phyloP scores from a whole-genome alignment of 2,113 vertebrate species.

The Hemichromis elongatus region DNA sequence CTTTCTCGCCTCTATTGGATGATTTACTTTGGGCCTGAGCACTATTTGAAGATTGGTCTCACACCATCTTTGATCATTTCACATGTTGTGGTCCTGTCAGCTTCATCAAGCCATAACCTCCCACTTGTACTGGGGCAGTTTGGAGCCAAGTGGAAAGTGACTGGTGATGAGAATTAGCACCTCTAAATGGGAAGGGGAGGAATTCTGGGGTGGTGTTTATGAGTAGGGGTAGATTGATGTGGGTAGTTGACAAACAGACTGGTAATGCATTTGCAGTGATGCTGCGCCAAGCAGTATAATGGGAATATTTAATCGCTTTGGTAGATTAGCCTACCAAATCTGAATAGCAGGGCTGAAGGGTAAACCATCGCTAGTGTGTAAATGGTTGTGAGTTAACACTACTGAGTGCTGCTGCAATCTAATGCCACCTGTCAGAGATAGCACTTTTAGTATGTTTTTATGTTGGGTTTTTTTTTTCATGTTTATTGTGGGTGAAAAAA shows the following conservation, averaged over 20 bases:
- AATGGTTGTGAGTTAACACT: fast-evolving
- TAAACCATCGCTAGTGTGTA: not conserved
- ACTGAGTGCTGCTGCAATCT: not conserved
- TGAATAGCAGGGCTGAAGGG: fast-evolving
- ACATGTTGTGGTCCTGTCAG: not conserved
- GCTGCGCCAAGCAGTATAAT: not conserved
- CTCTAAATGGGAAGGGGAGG: not conserved
- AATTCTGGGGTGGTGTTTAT: not conserved
- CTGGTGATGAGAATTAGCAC: not conserved
- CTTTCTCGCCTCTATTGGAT: not conserved
- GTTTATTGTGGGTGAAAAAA: not conserved
- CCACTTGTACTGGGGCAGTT: fast-evolving
- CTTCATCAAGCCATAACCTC: not conserved
- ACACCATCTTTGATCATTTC: fast-evolving
- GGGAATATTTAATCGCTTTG: fast-evolving
- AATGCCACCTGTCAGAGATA: not conserved
- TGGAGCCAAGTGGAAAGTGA: not conserved
- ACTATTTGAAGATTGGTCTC: not conserved
- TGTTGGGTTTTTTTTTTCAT: not conserved
- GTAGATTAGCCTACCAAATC: not conserved
- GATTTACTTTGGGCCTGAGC: not conserved
- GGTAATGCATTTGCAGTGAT: not conserved
- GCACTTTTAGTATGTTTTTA: not conserved
- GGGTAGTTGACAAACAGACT: not conserved
- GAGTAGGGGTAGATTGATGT: not conserved